Conservation (phyloP, 2,888 invertebrate species). For the Lasius fuliginosus region DNA sequence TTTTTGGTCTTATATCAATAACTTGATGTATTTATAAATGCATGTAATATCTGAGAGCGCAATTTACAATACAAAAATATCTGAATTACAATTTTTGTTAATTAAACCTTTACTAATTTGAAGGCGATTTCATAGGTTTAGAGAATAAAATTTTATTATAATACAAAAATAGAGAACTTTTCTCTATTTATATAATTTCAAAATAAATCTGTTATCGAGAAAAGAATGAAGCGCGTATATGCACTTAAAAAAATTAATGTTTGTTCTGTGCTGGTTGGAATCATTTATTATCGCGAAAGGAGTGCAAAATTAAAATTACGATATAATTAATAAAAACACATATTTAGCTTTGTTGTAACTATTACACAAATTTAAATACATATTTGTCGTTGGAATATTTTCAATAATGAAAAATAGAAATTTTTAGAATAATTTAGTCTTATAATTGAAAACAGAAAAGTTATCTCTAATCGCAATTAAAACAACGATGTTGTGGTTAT, state of each 20-base stretch:
- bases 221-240: too few species aligned
- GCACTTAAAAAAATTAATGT: too few species aligned
- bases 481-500: slow-evolving; percentile 23
- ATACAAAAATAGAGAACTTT: too few species aligned
- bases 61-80: too few species aligned
- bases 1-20: background rate
- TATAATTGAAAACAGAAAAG: background rate
- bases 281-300: too few species aligned
- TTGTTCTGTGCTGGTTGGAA: too few species aligned
- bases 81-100: too few species aligned
- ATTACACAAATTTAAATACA: background rate
- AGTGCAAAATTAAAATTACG: background rate
- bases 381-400: background rate
- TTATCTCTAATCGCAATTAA: slow-evolving; percentile 11
- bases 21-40: background rate
- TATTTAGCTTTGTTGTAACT: background rate
- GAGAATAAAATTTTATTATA: too few species aligned
- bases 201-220: too few species aligned
- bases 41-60: background rate
- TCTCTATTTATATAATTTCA: too few species aligned
- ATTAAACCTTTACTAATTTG: too few species aligned
- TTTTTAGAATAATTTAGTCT: background rate
- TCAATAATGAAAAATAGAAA: background rate
- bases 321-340: background rate
- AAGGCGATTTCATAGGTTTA: too few species aligned